Conservation (phyloP, 2,797 vertebrate genomes). For the Brachyrhaphis roseni region DNA sequence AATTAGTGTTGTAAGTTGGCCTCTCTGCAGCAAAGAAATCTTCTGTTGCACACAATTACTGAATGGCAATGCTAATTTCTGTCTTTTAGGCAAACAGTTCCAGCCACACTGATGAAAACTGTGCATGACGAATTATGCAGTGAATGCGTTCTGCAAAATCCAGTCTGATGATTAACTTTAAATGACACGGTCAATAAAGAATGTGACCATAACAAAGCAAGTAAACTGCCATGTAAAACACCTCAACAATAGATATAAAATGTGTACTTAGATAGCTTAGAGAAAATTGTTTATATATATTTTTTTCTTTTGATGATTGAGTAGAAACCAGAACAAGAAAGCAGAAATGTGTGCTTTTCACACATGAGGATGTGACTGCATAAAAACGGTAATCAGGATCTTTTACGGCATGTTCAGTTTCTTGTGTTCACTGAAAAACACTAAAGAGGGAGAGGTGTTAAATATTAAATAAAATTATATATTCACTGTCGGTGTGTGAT, state of each 20-base stretch:
- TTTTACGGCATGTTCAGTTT: not conserved
- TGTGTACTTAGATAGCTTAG: not conserved
- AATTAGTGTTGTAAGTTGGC: constrained; percentile 50
- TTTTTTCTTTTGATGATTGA: not conserved
- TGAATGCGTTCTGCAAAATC: constrained; percentile 1
- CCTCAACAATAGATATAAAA: not conserved
- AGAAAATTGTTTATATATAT: not conserved
- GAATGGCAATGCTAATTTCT: not conserved
- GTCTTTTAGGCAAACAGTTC: constrained; percentile 23
- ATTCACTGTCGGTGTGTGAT: constrained; percentile 1
- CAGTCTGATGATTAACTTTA: not conserved
- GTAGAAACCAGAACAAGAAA: not conserved
- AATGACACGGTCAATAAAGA: not conserved
- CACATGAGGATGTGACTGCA: not conserved
- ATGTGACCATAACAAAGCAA: not conserved
- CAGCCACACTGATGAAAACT: constrained; percentile 7
- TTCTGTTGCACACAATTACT: constrained; percentile 31
- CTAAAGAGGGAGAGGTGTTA: constrained; percentile 1
- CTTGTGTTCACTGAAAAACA: not conserved
- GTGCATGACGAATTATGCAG: constrained; percentile 1
- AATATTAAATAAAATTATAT: not conserved
- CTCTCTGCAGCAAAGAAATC: constrained; percentile 30
- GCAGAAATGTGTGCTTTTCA: not conserved
- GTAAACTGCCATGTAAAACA: not conserved
- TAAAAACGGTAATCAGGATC: not conserved